Evolutionary conservation across 2,797 vertebrate genomes (phyloP).

Genomic region (Acropternis orthonyx): DNA sequence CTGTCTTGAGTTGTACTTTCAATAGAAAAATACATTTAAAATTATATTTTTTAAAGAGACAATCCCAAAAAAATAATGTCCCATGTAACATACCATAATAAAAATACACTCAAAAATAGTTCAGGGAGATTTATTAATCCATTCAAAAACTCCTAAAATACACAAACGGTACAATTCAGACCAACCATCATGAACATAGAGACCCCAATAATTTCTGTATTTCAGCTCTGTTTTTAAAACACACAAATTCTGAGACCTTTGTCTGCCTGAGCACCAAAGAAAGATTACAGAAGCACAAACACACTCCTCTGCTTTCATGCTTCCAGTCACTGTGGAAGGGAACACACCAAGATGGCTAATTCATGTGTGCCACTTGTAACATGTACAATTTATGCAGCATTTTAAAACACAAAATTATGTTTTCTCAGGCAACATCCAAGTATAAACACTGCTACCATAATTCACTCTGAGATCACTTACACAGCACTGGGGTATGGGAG

Average conservation of each 20-base stretch:
- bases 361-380: background rate
- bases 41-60: background rate
- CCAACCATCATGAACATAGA: background rate
- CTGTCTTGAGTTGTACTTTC: background rate
- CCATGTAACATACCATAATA: background rate
- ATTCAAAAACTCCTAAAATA: background rate
- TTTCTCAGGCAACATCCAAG: background rate
- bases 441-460: background rate
- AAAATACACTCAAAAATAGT: background rate
- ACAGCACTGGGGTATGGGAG: background rate
- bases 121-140: background rate
- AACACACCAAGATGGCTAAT: rapidly evolving
- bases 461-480: background rate
- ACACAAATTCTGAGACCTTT: background rate
- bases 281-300: background rate
- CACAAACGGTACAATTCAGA: background rate
- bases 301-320: background rate
- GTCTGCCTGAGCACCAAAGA: background rate
- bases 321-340: background rate
- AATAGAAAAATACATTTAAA: background rate
- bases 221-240: background rate
- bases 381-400: rapidly evolving
- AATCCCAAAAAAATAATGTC: background rate
- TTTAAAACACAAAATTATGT: background rate
- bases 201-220: background rate